Conservation (phyloP, 2,113 vertebrate species). For the Chunga burmeisteri region DNA sequence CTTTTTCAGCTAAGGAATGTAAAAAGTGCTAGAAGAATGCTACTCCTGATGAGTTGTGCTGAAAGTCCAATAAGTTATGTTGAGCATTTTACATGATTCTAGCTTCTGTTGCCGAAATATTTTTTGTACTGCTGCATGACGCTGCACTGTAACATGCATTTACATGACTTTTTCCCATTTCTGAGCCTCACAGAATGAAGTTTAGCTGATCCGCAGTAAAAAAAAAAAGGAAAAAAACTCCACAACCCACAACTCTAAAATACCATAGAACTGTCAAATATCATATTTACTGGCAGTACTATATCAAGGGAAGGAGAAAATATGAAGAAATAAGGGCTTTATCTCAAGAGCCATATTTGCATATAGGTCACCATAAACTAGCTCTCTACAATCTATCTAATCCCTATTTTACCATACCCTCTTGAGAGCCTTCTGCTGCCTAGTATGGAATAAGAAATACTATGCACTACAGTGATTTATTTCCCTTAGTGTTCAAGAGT, state of each 20-base stretch:
- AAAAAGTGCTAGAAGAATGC: neutral
- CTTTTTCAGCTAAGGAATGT: neutral
- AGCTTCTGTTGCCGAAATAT: neutral
- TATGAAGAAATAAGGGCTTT: neutral
- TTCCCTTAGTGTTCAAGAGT: neutral
- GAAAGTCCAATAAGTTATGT: neutral
- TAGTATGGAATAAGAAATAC: neutral
- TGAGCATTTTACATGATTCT: neutral
- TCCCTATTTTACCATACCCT: neutral
- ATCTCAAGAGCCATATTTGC: neutral
- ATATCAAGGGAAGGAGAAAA: neutral
- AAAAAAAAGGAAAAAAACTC: neutral
- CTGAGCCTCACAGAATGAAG: neutral
- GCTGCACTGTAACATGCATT: neutral
- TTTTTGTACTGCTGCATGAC: neutral
- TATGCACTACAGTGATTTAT: neutral
- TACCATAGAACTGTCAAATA: neutral
- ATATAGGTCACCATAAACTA: neutral
- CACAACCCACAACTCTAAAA: neutral
- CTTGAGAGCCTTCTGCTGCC: neutral
- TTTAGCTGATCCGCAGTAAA: accelerated
- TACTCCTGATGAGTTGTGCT: neutral
- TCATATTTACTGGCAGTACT: neutral
- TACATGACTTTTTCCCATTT: neutral
- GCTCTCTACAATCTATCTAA: neutral